phyloP scores from a whole-genome alignment of 2,888 invertebrate species.

The Sepiola atlantica region DNA sequence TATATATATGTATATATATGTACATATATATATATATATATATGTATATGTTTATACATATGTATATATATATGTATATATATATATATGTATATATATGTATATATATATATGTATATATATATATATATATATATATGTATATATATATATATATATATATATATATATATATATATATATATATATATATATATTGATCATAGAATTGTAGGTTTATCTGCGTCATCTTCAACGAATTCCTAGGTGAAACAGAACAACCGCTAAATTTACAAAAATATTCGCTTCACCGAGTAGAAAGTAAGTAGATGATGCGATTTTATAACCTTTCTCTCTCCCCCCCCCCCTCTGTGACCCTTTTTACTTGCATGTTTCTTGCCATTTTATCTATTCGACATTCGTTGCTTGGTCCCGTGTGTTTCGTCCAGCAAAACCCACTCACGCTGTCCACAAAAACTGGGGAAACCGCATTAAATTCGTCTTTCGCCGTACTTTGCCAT shows the following conservation, averaged over 20 bases:
- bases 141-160: too few species aligned
- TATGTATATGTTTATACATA: too few species aligned
- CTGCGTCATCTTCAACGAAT: background rate
- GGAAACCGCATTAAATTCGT: background rate
- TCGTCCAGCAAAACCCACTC: background rate
- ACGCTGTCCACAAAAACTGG: background rate
- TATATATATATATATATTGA: background rate
- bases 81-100: too few species aligned
- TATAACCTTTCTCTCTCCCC: background rate
- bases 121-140: too few species aligned
- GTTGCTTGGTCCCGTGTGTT: background rate
- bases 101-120: too few species aligned
- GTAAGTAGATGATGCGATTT: background rate
- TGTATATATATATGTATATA: too few species aligned
- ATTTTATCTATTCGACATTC: background rate
- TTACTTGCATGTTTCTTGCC: background rate
- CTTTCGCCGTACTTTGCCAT: background rate
- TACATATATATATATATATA: too few species aligned
- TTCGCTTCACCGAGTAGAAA: background rate
- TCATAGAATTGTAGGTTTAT: background rate
- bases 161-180: background rate
- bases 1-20: too few species aligned
- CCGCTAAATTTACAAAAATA: background rate
- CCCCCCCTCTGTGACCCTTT: background rate
- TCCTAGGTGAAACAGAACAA: background rate